Base-by-base conservation (phyloP, 2,113 vertebrate species). In the Ia io region DNA sequence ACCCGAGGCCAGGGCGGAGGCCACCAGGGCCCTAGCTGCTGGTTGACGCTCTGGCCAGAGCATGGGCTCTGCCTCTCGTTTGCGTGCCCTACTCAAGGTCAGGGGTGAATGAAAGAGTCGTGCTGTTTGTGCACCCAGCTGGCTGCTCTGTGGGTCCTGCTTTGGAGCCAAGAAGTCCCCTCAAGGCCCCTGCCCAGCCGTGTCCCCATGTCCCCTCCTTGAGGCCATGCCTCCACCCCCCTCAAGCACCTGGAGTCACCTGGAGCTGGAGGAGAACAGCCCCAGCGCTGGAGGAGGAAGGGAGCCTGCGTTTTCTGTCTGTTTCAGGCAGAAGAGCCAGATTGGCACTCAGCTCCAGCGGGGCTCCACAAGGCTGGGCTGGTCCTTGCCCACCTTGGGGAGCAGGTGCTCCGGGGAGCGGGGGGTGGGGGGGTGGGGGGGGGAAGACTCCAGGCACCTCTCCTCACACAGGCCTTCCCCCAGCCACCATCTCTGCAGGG, bases 321-420 rank as follows among this genome's bases (percentile, higher is more conserved):
- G 2, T 30, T 87, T 63, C 18, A 23, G 63, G 30, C 35, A 76
- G 56, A 83, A 73, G 44, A 9, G 2, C 30, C 22, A 51, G 51
- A 40, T 20, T 71, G 47, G 40, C 16, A 4, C 18, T 49, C 35
- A 44, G 35, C 23, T 32, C 69, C 40, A 11, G 32, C 20, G 28
- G 47, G 47, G 20, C 37, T 42, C 9, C 28, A 1, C 2, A 0
- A 23, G 69, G 18, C 28, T 44, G 28, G 5, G 1, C 13, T 13
- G 30, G 22, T 49, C 53, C 53, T 56, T 6, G 10, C n/a, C 77
- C 9, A 6, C 10, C 47, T 35, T 10, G 0, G 12, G 25, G 2
- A 32, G n/a, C n/a, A 77, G 69, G 12, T 63, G 3, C 30, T 63
- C 0, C 0, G 35, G 2, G 56, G 25, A 78, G 13, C 23, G 37